Base-by-base conservation (phyloP, 2,113 vertebrate species). In the Cromileptes altivelis region DNA sequence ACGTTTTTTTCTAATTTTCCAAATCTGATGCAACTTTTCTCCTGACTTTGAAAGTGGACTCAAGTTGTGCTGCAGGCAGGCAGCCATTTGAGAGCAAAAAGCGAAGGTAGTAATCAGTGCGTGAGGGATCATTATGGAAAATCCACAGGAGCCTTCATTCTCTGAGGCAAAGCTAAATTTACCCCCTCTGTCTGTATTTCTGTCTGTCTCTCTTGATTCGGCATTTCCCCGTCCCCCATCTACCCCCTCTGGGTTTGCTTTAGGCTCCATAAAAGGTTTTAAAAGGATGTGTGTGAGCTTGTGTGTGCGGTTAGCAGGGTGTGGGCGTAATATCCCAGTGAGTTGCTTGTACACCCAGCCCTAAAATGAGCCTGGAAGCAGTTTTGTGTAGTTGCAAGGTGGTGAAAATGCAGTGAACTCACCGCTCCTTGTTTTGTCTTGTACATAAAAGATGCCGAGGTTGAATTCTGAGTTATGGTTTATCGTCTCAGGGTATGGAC, bases 41-140 rank as follows among this genome's bases (percentile, higher is more conserved):
- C 25, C 78, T 5, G 23, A 68, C 56, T 81, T 15, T 73, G 89
- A 85, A 88, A 92, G 61, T 12, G n/a, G 62, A 15, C 63, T 74
- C 27, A 12, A 42, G 60, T 72, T 56, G 18, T 27, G 19, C 57
- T 49, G 37, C 50, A 37, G 68, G 81, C 82, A 42, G 70, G 55
- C 57, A 37, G 80, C 23, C 58, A 15, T 83, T 81, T 76, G 52
- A 40, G 70, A 78, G 86, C 63, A 23, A 33, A 58, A 55, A 21
- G 75, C 4, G 57, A 91, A 91, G 91, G 91, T 91, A 91, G 91
- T 85, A 94, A 94, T 94, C 91, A 91, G 86, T 4, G 70, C n/a
- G 81, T 33, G 64, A 78, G 89, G 82, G 86, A 81, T 93, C 78
- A 89, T 92, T 93, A 93, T 81, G 84, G 81, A 78, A 75, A 92